phyloP scores from a whole-genome alignment of 2,888 invertebrate species.

The Mycogona germanica region DNA sequence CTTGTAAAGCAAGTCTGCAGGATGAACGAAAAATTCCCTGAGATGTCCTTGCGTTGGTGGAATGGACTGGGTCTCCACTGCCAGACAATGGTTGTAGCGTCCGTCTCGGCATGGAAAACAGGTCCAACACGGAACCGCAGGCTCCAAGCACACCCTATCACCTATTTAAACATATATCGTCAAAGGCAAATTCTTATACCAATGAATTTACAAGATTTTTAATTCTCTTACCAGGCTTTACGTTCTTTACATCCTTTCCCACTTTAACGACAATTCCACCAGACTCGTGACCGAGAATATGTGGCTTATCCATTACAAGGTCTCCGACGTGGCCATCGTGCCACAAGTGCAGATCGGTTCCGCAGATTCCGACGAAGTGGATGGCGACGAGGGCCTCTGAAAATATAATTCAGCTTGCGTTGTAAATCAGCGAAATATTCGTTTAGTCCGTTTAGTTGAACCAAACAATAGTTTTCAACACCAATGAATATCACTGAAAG shows the following conservation, averaged over 20 bases:
- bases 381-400: conserved; percentile 35
- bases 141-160: conserved; percentile 39
- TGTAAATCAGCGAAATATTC: neutral
- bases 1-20: conserved; percentile 41
- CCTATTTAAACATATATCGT: conserved; percentile 27
- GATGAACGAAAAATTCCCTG: conserved; percentile 37
- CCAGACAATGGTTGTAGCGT: conserved; percentile 40
- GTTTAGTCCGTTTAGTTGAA: too few species aligned
- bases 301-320: conserved; percentile 34
- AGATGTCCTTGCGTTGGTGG: conserved; percentile 41
- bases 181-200: neutral
- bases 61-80: conserved; percentile 37
- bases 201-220: neutral
- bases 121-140: conserved; percentile 26
- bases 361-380: conserved; percentile 40
- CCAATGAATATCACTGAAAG: too few species aligned
- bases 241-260: conserved; percentile 35
- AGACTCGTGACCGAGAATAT: conserved; percentile 41
- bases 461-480: too few species aligned
- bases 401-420: conserved; percentile 15
- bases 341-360: conserved; percentile 41
- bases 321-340: conserved; percentile 36
- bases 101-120: conserved; percentile 40
- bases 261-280: conserved; percentile 32
- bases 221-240: conserved; percentile 32